phyloP scores from a whole-genome alignment of 2,113 vertebrate species.

The Larimichthys crocea region DNA sequence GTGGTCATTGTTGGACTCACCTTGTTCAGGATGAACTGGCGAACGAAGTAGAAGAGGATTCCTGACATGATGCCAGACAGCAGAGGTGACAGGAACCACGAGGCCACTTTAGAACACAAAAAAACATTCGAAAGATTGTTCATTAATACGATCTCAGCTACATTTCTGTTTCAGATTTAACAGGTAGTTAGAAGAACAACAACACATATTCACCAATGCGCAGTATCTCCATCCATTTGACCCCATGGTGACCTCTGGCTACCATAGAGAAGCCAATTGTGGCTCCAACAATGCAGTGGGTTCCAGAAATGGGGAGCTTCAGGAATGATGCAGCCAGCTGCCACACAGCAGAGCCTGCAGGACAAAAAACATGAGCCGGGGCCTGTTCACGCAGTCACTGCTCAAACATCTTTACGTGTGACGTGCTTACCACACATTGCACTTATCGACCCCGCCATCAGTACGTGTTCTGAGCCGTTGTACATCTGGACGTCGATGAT shows the following conservation, averaged over 20 bases:
- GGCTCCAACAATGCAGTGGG: constrained; percentile 96
- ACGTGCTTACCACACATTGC: constrained; percentile 91
- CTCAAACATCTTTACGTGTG: background rate
- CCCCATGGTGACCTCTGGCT: constrained; percentile 89
- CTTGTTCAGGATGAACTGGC: constrained; percentile 91
- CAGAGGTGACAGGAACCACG: constrained; percentile 97
- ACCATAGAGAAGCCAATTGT: constrained; percentile 96
- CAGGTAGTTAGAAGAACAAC: background rate
- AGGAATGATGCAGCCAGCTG: constrained; percentile 94
- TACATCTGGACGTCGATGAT: constrained; percentile 92
- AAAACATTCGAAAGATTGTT: constrained; percentile 22
- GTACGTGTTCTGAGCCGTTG: constrained; percentile 80
- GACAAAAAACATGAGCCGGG: constrained; percentile 37
- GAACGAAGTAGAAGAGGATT: constrained; percentile 92
- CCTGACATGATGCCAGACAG: constrained; percentile 97
- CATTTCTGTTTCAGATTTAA: background rate
- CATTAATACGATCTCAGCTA: background rate
- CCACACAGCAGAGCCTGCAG: constrained; percentile 95
- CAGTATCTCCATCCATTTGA: constrained; percentile 93
- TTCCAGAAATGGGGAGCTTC: constrained; percentile 97
- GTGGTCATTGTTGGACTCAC: constrained; percentile 73
- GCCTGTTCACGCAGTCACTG: background rate
- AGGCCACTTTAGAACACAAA: constrained; percentile 85
- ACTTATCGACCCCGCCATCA: constrained; percentile 90
- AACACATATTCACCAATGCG: constrained; percentile 88